Percentiles rank a stretch among this genome's conserved stretches.
Evolutionary conservation across 2,888 invertebrate genomes (phyloP).

Genomic region (Anodontia alba): DNA sequence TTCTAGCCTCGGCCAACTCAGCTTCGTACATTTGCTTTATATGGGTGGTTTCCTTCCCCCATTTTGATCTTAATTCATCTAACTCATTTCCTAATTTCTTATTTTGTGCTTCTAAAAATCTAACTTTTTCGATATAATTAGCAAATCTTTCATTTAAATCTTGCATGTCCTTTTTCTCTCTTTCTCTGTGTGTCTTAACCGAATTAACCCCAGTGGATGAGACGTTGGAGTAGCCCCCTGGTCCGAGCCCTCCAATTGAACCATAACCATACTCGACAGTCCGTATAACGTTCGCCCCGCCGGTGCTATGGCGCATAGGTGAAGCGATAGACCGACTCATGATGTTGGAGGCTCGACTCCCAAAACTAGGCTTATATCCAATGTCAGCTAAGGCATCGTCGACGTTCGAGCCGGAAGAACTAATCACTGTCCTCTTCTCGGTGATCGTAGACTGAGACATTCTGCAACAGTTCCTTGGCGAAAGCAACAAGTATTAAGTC

Average conservation of each 20-base stretch:
- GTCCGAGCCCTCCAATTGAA: conserved; percentile 57
- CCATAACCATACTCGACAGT: conserved; percentile 70
- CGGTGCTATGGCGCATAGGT: conserved; percentile 57
- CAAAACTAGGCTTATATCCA: conserved; percentile 73
- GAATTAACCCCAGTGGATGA: conserved; percentile 82
- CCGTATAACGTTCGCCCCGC: conserved; percentile 61
- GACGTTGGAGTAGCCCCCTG: conserved; percentile 76
- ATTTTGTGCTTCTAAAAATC: conserved; percentile 85
- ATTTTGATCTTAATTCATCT: conserved; percentile 81
- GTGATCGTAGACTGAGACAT: conserved; percentile 75
- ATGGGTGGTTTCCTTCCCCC: conserved; percentile 83
- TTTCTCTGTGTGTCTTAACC: conserved; percentile 84
- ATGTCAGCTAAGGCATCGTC: conserved; percentile 59
- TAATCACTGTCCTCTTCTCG: conserved; percentile 78
- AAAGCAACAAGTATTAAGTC: not conserved
- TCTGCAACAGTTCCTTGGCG: conserved; percentile 26
- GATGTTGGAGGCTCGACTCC: conserved; percentile 65
- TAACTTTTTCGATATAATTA: conserved; percentile 86
- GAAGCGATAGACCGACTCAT: conserved; percentile 62
- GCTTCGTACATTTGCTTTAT: conserved; percentile 86
- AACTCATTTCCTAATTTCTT: conserved; percentile 83
- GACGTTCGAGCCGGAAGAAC: conserved; percentile 56
- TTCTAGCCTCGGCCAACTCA: conserved; percentile 85
- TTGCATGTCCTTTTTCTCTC: conserved; percentile 86
- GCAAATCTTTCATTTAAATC: conserved; percentile 86